Evolutionary conservation across 2,113 vertebrate genomes (phyloP).

Genomic region (Petroica traversi): DNA sequence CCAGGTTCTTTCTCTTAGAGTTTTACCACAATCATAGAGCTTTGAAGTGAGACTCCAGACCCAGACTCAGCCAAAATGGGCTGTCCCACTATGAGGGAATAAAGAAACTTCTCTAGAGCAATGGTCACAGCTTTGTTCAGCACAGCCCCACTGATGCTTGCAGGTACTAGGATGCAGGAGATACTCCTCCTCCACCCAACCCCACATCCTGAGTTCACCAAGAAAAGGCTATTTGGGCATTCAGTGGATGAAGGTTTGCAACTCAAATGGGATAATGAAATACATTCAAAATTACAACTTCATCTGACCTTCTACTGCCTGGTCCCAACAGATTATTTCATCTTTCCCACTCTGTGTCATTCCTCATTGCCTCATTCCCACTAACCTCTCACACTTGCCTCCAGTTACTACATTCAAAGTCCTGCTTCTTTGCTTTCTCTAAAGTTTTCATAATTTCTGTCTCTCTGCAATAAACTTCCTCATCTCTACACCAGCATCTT

Average conservation of each 20-base stretch:
- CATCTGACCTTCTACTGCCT: background rate
- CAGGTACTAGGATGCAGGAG: background rate
- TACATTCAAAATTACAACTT: background rate
- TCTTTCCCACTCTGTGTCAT: background rate
- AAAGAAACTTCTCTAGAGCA: background rate
- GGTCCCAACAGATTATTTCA: background rate
- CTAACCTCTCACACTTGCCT: background rate
- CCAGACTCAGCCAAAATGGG: background rate
- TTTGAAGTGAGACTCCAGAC: background rate
- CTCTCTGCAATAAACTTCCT: background rate
- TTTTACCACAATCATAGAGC: background rate
- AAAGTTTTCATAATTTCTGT: background rate
- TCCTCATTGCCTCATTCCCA: background rate
- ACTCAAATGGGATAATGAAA: background rate
- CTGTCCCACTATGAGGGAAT: background rate
- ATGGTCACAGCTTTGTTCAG: background rate
- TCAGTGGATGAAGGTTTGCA: background rate
- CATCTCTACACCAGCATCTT: background rate
- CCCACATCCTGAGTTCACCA: background rate
- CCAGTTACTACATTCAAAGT: background rate
- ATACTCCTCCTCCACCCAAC: background rate
- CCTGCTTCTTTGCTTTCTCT: background rate
- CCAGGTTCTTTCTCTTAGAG: background rate
- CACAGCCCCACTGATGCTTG: background rate
- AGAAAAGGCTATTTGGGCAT: background rate